phyloP scores from a whole-genome alignment of 2,888 invertebrate species.

The Diplazon laetatorius region DNA sequence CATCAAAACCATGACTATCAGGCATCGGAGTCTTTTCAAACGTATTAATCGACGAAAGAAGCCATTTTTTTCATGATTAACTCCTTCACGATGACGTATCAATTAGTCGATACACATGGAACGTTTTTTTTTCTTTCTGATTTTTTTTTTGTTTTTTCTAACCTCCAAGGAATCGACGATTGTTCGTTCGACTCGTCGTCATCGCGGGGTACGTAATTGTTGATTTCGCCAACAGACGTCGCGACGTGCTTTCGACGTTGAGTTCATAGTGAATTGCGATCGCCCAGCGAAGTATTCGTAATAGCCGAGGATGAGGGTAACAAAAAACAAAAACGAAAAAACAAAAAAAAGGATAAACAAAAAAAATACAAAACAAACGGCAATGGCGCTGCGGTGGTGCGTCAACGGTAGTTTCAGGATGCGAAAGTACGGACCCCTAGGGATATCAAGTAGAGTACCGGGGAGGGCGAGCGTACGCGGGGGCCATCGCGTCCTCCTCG shows the following conservation, averaged over 20 bases:
- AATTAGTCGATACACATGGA: slow-evolving; percentile 74
- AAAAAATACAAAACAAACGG: neutral
- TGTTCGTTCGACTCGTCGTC: slow-evolving; percentile 23
- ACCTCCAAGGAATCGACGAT: slow-evolving; percentile 48
- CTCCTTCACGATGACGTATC: slow-evolving; percentile 58
- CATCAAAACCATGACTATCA: too few species aligned
- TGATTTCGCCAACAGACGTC: slow-evolving; percentile 20
- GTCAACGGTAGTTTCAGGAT: slow-evolving; percentile 63
- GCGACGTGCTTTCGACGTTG: too few species aligned
- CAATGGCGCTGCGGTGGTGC: slow-evolving; percentile 39
- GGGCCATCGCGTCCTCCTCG: slow-evolving; percentile 36
- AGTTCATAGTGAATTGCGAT: slow-evolving; percentile 46
- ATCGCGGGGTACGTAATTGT: slow-evolving; percentile 13
- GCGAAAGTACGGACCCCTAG: slow-evolving; percentile 71
- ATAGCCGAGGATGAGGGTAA: slow-evolving; percentile 3
- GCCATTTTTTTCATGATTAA: slow-evolving; percentile 38
- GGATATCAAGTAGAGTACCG: slow-evolving; percentile 80
- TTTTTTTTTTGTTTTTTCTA: slow-evolving; percentile 28
- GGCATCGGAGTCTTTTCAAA: too few species aligned
- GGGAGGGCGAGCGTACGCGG: slow-evolving; percentile 33
- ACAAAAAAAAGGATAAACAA: slow-evolving; percentile 1
- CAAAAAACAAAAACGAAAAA: slow-evolving; percentile 1
- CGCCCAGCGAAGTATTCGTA: slow-evolving; percentile 39
- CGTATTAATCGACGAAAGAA: too few species aligned
- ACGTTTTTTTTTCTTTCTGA: slow-evolving; percentile 58